These are phyloP conservation scores for Circaetus cinerascens DNA, from an alignment of 2,113 vertebrate genomes.

Conservation along the genomic window DNA sequence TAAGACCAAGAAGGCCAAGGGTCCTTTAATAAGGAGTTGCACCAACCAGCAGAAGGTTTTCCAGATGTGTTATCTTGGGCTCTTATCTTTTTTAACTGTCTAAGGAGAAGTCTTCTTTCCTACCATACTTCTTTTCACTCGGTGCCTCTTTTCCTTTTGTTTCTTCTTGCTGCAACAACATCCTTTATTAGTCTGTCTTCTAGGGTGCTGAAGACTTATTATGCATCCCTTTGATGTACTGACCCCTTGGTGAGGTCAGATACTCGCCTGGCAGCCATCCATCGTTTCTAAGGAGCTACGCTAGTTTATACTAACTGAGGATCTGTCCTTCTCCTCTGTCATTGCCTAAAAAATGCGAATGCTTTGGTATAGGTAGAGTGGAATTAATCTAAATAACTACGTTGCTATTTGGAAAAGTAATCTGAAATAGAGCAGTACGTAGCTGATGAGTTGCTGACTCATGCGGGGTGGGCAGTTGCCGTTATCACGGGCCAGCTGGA, in stretches of 20 bases:
- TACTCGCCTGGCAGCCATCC: neutral
- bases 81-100: neutral
- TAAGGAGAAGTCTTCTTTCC: neutral
- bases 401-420: neutral
- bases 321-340: neutral
- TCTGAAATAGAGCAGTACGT: neutral
- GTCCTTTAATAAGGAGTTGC: neutral
- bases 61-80: neutral
- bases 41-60: neutral
- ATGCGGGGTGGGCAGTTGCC: neutral
- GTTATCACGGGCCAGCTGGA: neutral
- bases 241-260: neutral
- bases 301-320: neutral
- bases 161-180: neutral
- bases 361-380: neutral
- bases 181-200: neutral
- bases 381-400: neutral
- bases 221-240: neutral
- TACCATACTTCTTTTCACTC: neutral
- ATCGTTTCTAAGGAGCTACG: accelerated
- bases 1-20: neutral
- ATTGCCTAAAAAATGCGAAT: accelerated
- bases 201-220: neutral
- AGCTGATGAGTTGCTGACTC: neutral
- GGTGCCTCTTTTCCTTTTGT: neutral